Evolutionary conservation across 2,113 vertebrate species (phyloP), one percentile per base, ranked within the genome.

Genomic region (Leiothrix lutea): DNA sequence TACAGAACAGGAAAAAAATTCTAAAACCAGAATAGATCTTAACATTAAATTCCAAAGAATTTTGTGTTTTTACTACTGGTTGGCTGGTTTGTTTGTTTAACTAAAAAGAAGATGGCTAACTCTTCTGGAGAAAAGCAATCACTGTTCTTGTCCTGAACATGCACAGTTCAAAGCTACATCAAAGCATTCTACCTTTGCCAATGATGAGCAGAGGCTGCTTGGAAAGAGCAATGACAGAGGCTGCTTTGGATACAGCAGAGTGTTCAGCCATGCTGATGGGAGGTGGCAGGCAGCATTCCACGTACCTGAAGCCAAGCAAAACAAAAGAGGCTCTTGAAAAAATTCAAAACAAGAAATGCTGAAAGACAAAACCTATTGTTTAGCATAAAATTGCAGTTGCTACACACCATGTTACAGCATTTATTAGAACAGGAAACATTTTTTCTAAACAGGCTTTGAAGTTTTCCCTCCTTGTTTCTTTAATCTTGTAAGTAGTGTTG

Each of bases 121-220:
- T 65, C 8, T 53, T 36, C 54, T 20, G 10, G 35, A 35, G 31
- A 90, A 66, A 80, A 72, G 20, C 57, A 84, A 71, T 47, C 40
- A 57, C 5, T 66, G 57, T 48, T 77, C 64, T 90, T 77, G 53
- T n/a, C 21, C 78, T 40, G 20, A 12, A 44, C 1, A 2, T 9
- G 20, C 9, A 81, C 21, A 53, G 47, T 12, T 80, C 15, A 77
- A 47, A 80, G 50, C 28, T 28, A 69, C 48, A 70, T 19, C 44
- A 80, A 70, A 57, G 11, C 35, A 25, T 8, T 11, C 28, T 98
- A 99, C 99, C 99, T 99, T 99, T 99, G 36, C 99, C 99, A 40
- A 99, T 86, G 94, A 99, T 98, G 15, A 99, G 83, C 47, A 99
- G 98, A n/a, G 99, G 99, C 65, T 98, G 98, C 84, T 97, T 97